Percentiles rank a stretch among this genome's conserved stretches.
Evolutionary conservation across 2,113 vertebrate genomes (phyloP).

Genomic region (Cebidichthys violaceus): DNA sequence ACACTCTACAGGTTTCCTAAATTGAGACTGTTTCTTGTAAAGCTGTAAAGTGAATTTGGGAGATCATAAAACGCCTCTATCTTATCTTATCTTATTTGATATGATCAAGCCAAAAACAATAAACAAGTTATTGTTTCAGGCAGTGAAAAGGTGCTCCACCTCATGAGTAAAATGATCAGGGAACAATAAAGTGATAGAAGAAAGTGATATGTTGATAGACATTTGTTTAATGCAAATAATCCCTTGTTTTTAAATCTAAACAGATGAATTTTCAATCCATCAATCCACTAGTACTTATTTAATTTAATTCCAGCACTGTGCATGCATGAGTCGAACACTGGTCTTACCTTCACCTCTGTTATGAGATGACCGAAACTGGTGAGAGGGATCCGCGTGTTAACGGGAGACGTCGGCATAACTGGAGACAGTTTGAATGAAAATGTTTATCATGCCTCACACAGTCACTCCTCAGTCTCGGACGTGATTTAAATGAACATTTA

Average conservation of each 20-base stretch:
- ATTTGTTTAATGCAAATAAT: neutral
- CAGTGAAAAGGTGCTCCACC: neutral
- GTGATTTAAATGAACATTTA: neutral
- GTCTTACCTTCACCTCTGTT: slow-evolving; percentile 79
- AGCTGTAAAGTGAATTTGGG: neutral
- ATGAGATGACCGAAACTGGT: slow-evolving; percentile 81
- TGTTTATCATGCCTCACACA: neutral
- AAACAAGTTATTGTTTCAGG: neutral
- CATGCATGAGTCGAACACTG: neutral
- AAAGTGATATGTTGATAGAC: neutral
- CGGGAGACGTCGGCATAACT: slow-evolving; percentile 77
- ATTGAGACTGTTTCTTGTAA: neutral
- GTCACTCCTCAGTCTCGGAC: neutral
- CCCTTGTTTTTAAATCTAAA: neutral
- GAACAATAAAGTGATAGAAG: too few species aligned
- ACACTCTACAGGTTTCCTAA: neutral
- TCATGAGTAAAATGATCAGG: too few species aligned
- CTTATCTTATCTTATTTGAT: neutral
- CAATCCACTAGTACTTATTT: neutral
- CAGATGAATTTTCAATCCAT: neutral
- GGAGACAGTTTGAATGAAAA: slow-evolving; percentile 14
- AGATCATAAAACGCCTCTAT: neutral
- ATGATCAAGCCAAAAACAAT: neutral
- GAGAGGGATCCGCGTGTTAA: slow-evolving; percentile 75
- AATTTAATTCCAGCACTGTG: neutral